Base-by-base conservation (phyloP, 1,140 invertebrate genomes). In the Neodiprion pinetum region DNA sequence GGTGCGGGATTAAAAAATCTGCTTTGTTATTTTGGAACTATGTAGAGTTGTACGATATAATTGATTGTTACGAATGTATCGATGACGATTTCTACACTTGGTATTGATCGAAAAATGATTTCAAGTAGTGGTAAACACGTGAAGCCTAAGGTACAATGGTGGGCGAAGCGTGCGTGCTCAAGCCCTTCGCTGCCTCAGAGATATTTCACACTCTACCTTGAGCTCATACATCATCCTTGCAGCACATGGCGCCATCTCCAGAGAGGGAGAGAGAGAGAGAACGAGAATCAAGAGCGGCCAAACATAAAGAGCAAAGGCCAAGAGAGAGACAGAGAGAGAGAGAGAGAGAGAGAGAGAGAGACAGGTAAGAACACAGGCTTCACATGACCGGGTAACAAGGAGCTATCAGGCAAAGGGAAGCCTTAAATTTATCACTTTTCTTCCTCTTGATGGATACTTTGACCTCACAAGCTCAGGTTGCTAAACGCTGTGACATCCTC, bases 391-490 rank as follows among this genome's bases (percentile, higher is more conserved):
- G 28, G 28, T 40, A 40, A 40, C 28, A 40, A 40, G 28, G 28
- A 40, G 28, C 28, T 5, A 40, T 5, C 28, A 61, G 53, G 11
- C 8, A 61, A 61, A 61, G 9, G 11, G n/a, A 61, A 17, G 79
- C 78, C 78, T 77, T 83, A 80, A 84, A 84, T 84, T 84, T 84
- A 84, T 84, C 83, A 84, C 81, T 77, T 74, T 23, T 8, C 61
- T 7, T 40, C 28, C 28, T 40, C 11, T 61, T 61, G 53, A 4
- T 61, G 53, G 53, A 61, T 28, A 47, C 11, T 21, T 5, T 69
- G 68, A n/a, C 68, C 68, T 47, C 21, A 47, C 11, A 23, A 21
- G 23, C 14, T 23, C 68, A 12, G 11, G 68, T 7, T 47, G 68
- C 68, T 69, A 69, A 69, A 69, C 68, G 68, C 14, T 47, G 68